Base-by-base conservation (phyloP, 2,888 invertebrate species). In the Hermaeophaga mercurialis region DNA sequence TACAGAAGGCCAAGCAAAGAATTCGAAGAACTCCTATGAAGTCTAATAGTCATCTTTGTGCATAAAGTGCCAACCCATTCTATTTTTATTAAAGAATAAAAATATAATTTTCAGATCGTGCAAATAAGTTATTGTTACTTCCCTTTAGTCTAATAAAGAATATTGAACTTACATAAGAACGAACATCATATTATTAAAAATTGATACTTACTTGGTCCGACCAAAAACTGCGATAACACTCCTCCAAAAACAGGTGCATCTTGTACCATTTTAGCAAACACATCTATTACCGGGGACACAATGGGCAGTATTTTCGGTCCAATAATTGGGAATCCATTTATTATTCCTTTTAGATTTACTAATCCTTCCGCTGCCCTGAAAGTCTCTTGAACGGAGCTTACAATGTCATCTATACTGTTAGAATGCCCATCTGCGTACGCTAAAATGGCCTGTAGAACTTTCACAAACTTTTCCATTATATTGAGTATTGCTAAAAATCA, bases 131-230 rank as follows among this genome's bases (percentile, higher is more conserved):
- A n/a, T n/a, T n/a, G n/a, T n/a, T n/a, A n/a, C n/a, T n/a, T n/a
- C n/a, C n/a, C n/a, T n/a, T n/a, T n/a, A n/a, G n/a, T n/a, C n/a
- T n/a, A n/a, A n/a, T n/a, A n/a, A n/a, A n/a, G n/a, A n/a, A n/a
- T n/a, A n/a, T n/a, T n/a, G n/a, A n/a, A n/a, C n/a, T n/a, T n/a
- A n/a, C n/a, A n/a, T n/a, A n/a, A n/a, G n/a, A n/a, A n/a, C n/a
- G n/a, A n/a, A n/a, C n/a, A n/a, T n/a, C 22, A 22, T 3, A 22
- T 5, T 5, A 22, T 6, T 22, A 22, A 22, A 5, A 5, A 22
- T 6, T 5, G 33, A 11, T 9, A 19, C 39, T 39, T 31, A 49
- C 49, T 28, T 49, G 49, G 39, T 8, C 49, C 49, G 0, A 49
- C 49, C 14, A 49, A 3, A 11, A 49, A 22, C 28, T 49, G 49